Percentiles rank a stretch among this genome's conserved stretches.
Conservation (phyloP, 2,888 invertebrate species). For the Napeogenes sylphis region DNA sequence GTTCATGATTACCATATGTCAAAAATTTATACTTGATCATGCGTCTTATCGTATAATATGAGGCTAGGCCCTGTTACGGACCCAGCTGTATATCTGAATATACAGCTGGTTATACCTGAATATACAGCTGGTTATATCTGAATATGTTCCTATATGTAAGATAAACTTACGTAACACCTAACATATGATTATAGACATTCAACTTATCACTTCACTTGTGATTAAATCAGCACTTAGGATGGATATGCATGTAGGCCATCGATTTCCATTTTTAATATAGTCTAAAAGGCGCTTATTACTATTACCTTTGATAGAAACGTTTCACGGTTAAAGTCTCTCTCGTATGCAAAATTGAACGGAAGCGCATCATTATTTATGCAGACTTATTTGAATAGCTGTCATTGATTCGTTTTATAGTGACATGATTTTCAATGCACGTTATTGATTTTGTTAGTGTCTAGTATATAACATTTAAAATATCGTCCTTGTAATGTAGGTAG, state of each 20-base stretch:
- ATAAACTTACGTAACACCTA: too few relatives aligned
- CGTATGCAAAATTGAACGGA: background rate
- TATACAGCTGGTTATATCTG: too few relatives aligned
- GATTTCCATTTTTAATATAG: conserved; percentile 1
- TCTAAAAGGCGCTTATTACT: background rate
- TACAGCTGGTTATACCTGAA: too few relatives aligned
- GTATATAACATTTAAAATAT: background rate
- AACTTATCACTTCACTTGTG: too few relatives aligned
- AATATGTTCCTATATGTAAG: too few relatives aligned
- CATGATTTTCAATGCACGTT: background rate
- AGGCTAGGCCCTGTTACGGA: too few relatives aligned
- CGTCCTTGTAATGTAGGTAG: too few relatives aligned
- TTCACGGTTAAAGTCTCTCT: background rate
- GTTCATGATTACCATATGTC: too few relatives aligned
- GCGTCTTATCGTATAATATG: too few relatives aligned
- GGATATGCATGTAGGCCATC: background rate
- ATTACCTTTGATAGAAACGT: background rate
- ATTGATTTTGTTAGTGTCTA: background rate
- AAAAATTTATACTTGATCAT: too few relatives aligned
- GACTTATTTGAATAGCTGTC: background rate
- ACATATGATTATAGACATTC: too few relatives aligned
- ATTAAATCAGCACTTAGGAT: background rate
- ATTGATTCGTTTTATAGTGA: background rate
- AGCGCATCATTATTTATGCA: conserved; percentile 3
- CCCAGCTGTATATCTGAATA: too few relatives aligned